Base-by-base conservation (phyloP, 2,888 invertebrate genomes). In the Drosophila colorata region DNA sequence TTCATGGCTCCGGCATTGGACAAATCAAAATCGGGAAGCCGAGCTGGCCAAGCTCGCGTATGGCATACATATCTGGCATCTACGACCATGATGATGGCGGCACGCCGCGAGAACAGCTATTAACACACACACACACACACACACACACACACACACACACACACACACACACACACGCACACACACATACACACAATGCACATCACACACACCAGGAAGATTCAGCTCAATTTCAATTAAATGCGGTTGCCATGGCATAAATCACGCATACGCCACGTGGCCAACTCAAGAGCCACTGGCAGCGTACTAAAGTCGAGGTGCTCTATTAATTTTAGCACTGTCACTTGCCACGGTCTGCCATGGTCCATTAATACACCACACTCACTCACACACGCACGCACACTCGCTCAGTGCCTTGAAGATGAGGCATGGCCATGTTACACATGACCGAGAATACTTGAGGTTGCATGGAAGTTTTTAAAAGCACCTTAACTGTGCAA, bases 281-380 rank as follows among this genome's bases (percentile, higher is more conserved):
- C 52, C 56, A 46, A 40, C 56, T 67, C 37, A 49, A 67, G 66
- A 57, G 52, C 58, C 46, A 48, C 40, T 43, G 41, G 28, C 41
- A 53, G 46, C 56, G 44, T 25, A 58, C 68, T 58, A 68, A 68
- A 58, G 59, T 66, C 72, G 73, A 72, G 83, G 82, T 74, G 82
- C 80, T 83, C 79, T 83, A 83, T 79, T 79, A 79, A 83, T 79
- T 79, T 73, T 65, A 82, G 66, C 80, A 72, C 80, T 79, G 79
- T 79, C 83, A 83, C 77, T 79, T 80, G 79, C 83, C 79, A 80
- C 57, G 60, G 61, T 70, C 25, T 69, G 66, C 75, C 67, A 63
- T 55, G 64, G 52, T 60, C 69, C 68, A 68, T 68, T 68, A 68
- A 67, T 57, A 57, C 57, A 40, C 56, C 57, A 31, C 28, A 20